A percentile compares a stretch with the other conserved stretches of the same genome.
Conservation (phyloP, 2,113 vertebrate species). For the Ranitomeya imitator region DNA sequence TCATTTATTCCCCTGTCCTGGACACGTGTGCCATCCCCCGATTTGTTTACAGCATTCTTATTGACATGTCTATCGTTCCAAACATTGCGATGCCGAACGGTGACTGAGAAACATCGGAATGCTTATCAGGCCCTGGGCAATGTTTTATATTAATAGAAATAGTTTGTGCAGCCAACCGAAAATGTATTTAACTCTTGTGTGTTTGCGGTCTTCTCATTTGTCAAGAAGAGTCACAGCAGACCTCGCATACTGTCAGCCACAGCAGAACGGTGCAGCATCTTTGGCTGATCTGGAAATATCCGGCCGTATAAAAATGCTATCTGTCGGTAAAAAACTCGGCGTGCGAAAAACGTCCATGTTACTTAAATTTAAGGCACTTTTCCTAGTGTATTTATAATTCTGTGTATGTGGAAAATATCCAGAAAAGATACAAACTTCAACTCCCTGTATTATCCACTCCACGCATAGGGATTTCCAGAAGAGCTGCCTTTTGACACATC, state of each 20-base stretch:
- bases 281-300: not conserved
- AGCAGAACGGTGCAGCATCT: conserved; percentile 9
- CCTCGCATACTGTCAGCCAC: not conserved
- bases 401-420: not conserved
- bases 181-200: conserved; percentile 23
- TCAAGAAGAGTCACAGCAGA: not conserved
- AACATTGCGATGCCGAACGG: conserved; percentile 59
- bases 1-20: not conserved
- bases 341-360: not conserved
- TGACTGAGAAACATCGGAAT: not conserved
- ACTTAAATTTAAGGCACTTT: not conserved
- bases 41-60: conserved; percentile 67
- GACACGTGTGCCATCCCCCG: not conserved
- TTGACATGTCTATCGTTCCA: conserved; percentile 61
- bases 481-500: conserved; percentile 28
- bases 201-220: conserved; percentile 11
- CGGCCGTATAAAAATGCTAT: not conserved
- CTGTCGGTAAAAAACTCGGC: not conserved
- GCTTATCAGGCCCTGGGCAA: not conserved
- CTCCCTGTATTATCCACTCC: not conserved
- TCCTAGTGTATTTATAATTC: not conserved
- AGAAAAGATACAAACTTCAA: not conserved
- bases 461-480: not conserved
- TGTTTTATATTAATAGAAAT: conserved; percentile 45
- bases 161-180: conserved; percentile 28